These are phyloP conservation scores for Philotrypesis tridentata DNA, from an alignment of 1,140 invertebrate species.

Conservation along the genomic window DNA sequence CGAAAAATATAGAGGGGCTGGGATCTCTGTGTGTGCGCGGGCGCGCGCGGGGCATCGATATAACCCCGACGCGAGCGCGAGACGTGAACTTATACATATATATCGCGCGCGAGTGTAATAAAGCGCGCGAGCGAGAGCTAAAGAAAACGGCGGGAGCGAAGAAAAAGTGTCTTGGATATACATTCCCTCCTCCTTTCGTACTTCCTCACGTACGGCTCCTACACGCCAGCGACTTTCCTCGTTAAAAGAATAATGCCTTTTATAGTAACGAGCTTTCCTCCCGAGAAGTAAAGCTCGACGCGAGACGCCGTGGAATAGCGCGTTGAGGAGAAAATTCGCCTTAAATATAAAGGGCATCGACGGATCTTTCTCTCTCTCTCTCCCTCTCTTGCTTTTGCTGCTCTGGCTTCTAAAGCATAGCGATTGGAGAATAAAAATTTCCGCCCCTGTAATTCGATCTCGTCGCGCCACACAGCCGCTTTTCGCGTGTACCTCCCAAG, in stretches of 20 bases:
- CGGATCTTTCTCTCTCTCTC: not conserved
- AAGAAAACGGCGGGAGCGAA: not conserved
- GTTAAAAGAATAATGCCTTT: conserved; percentile 51
- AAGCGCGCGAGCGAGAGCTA: too few species aligned
- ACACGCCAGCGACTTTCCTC: conserved; percentile 28
- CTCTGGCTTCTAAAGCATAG: too few species aligned
- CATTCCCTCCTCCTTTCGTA: not conserved
- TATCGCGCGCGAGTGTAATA: not conserved
- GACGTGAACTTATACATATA: not conserved
- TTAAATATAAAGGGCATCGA: conserved; percentile 18
- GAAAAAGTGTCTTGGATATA: not conserved
- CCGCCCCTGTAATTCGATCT: conserved; percentile 24
- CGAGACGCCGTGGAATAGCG: not conserved
- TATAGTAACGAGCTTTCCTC: conserved; percentile 43
- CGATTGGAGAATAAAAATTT: conserved; percentile 21
- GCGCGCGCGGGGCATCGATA: not conserved
- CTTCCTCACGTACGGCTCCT: not conserved
- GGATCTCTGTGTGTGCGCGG: too few species aligned
- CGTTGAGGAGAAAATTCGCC: not conserved
- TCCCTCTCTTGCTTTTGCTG: not conserved
- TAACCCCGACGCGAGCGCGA: not conserved
- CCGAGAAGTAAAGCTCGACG: not conserved
- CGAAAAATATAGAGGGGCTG: not conserved
- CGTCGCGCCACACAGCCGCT: not conserved
- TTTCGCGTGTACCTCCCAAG: not conserved